A percentile compares a stretch with the other conserved stretches of the same genome.
Conservation (phyloP, 2,797 vertebrate species). For the Liasis olivaceus region DNA sequence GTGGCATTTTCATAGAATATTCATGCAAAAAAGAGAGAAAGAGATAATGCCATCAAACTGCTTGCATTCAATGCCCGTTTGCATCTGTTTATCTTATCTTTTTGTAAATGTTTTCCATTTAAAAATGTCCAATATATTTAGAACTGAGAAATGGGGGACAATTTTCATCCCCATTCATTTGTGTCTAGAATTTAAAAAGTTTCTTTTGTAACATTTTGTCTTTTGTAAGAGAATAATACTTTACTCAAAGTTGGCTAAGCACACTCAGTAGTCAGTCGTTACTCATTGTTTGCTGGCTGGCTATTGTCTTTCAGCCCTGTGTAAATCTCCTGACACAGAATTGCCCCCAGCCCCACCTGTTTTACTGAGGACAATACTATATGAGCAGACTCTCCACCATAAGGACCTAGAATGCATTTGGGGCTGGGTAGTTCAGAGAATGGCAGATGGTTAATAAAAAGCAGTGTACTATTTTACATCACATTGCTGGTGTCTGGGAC, state of each 20-base stretch:
- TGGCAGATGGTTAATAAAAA: not conserved
- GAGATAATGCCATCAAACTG: not conserved
- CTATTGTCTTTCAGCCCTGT: constrained; percentile 20
- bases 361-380: not conserved
- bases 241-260: not conserved
- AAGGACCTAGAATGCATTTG: not conserved
- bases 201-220: not conserved
- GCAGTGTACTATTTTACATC: not conserved
- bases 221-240: not conserved
- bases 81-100: constrained; percentile 7
- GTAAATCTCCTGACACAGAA: constrained; percentile 40
- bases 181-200: not conserved
- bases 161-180: not conserved
- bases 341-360: constrained; percentile 25
- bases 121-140: constrained; percentile 31
- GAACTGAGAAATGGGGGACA: constrained; percentile 22
- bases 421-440: constrained; percentile 27
- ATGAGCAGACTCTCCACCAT: not conserved
- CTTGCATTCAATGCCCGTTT: not conserved
- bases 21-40: not conserved
- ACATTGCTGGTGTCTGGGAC: not conserved
- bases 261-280: not conserved
- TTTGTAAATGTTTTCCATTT: constrained; percentile 37
- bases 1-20: constrained; percentile 8
- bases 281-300: constrained; percentile 4